phyloP scores from a whole-genome alignment of 37 sponge, comb jelly and placozoan species.

The Lycopodina hypogea region DNA sequence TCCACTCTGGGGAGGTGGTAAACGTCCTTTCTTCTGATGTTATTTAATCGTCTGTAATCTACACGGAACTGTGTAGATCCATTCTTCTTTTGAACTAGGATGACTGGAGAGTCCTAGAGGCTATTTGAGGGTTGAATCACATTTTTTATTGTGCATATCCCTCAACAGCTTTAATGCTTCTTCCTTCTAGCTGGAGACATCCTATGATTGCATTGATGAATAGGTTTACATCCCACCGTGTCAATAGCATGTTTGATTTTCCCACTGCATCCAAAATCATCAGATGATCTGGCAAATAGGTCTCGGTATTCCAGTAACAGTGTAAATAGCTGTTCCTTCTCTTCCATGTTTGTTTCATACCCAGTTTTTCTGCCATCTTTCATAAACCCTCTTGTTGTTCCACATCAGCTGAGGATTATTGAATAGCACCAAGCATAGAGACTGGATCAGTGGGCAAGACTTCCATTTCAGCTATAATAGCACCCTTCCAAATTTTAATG shows the following conservation, averaged over 20 bases:
- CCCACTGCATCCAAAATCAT: too few relatives aligned
- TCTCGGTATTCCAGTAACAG: neutral
- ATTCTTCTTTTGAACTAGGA: too few relatives aligned
- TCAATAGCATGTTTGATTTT: conserved; percentile 15
- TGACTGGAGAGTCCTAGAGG: too few relatives aligned
- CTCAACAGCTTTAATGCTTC: neutral
- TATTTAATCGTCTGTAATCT: too few relatives aligned
- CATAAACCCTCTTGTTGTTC: too few relatives aligned
- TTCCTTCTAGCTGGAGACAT: too few relatives aligned
- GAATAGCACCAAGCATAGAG: too few relatives aligned
- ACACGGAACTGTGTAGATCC: too few relatives aligned
- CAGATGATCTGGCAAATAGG: too few relatives aligned
- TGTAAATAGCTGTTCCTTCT: neutral
- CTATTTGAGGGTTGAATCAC: neutral
- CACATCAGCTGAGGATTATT: too few relatives aligned
- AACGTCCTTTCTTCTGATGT: too few relatives aligned
- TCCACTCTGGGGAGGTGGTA: conserved; percentile 1
- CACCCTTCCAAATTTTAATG: neutral
- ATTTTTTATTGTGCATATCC: conserved; percentile 6
- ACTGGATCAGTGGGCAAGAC: neutral
- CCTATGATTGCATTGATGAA: conserved; percentile 3
- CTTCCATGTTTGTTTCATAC: neutral
- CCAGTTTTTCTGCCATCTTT: too few relatives aligned
- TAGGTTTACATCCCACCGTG: neutral
- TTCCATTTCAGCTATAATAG: conserved; percentile 15